These are phyloP conservation scores for Mesitornis unicolor DNA, from an alignment of 2,113 vertebrate species.

Conservation along the genomic window DNA sequence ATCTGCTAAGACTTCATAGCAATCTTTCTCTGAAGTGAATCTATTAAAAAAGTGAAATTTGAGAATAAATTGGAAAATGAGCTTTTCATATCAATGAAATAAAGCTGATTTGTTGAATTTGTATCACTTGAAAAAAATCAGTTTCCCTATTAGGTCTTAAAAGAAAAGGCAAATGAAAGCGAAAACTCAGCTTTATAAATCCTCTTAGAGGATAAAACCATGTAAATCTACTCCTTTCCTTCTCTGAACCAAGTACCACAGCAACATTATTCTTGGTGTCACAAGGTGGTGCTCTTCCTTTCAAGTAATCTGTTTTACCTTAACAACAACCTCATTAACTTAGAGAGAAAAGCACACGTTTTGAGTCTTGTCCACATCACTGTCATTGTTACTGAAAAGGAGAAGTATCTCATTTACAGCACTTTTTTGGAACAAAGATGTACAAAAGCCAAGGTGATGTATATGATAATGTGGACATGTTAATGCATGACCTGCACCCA, in stretches of 20 bases:
- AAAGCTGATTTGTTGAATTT: slow-evolving; percentile 16
- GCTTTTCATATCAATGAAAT: slow-evolving; percentile 11
- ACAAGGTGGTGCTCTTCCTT: slow-evolving; percentile 60
- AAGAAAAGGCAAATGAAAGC: slow-evolving; percentile 20
- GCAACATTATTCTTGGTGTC: neutral
- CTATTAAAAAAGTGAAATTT: neutral
- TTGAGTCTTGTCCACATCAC: neutral
- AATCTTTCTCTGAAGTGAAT: neutral
- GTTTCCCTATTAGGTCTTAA: neutral
- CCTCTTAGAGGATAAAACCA: neutral
- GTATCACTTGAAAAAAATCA: neutral
- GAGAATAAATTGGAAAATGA: neutral
- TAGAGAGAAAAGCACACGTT: neutral
- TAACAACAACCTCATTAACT: slow-evolving; percentile 2
- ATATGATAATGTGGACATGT: neutral
- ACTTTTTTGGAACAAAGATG: neutral
- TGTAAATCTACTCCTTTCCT: neutral
- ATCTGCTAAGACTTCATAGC: neutral
- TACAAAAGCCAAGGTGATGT: neutral
- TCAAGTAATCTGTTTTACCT: slow-evolving; percentile 1
- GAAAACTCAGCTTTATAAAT: neutral
- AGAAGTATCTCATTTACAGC: neutral
- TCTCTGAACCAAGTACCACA: neutral
- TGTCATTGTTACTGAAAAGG: neutral
- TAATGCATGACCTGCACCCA: neutral